Percentiles rank a stretch among this genome's conserved stretches.
Evolutionary conservation across 1,140 invertebrate species (phyloP).

Genomic region (Chironomus tepperi): DNA sequence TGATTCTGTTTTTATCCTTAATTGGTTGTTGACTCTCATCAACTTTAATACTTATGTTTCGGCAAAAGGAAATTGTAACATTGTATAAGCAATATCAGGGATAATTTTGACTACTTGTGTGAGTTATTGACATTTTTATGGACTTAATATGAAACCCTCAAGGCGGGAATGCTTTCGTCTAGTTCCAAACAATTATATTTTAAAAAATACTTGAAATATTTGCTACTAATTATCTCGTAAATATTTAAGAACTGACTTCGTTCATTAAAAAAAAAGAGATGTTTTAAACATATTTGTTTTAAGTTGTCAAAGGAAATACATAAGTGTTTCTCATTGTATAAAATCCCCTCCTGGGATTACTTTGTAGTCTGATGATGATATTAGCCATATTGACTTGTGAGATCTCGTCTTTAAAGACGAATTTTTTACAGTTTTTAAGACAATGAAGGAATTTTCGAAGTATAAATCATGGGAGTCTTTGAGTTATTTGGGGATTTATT

Average conservation of each 20-base stretch:
- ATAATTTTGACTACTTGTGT: background rate
- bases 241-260: background rate
- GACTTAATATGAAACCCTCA: too few species aligned
- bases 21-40: constrained; percentile 15
- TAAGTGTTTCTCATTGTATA: background rate
- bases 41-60: background rate
- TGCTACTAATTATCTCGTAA: background rate
- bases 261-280: too few species aligned
- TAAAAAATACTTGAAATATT: background rate
- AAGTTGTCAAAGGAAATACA: too few species aligned
- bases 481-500: too few species aligned
- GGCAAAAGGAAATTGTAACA: background rate
- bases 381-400: constrained; percentile 10
- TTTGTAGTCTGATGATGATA: constrained; percentile 1
- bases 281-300: too few species aligned
- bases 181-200: too few species aligned
- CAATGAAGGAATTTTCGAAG: background rate
- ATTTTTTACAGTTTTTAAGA: background rate
- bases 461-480: too few species aligned
- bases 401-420: background rate
- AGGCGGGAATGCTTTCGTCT: too few species aligned
- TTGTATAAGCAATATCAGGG: background rate
- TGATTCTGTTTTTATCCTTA: constrained; percentile 10
- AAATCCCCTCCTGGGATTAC: background rate
- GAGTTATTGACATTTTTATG: background rate